A percentile compares a stretch with the other conserved stretches of the same genome.
phyloP scores from a whole-genome alignment of 2,113 vertebrate genomes.

The Otis tarda region DNA sequence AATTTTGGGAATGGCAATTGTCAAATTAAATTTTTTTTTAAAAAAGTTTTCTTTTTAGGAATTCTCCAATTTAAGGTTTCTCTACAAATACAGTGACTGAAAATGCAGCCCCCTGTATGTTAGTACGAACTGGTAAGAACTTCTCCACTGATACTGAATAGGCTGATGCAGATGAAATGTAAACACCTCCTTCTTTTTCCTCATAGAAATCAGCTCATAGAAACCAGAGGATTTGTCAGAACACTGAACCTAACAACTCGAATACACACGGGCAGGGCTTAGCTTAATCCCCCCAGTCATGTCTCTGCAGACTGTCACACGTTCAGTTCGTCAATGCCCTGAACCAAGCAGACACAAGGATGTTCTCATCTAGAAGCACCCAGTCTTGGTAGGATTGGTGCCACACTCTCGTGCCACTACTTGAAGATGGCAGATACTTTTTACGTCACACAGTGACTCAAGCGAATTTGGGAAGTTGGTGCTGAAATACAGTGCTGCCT shows the following conservation, averaged over 20 bases:
- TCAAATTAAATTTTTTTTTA: neutral
- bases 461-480: neutral
- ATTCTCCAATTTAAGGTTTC: neutral
- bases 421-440: neutral
- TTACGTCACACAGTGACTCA: fast-evolving
- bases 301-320: neutral
- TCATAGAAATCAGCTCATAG: neutral
- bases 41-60: neutral
- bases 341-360: neutral
- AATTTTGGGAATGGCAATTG: neutral
- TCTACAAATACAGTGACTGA: neutral
- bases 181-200: neutral
- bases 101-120: neutral
- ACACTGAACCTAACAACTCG: neutral
- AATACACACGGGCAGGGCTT: neutral
- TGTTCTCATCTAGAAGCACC: neutral
- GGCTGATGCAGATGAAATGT: neutral
- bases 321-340: fast-evolving
- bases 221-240: neutral
- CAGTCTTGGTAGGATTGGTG: neutral
- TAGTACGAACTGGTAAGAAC: neutral
- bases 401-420: neutral
- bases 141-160: neutral
- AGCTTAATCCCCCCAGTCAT: neutral
- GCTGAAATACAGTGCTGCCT: neutral